These are phyloP conservation scores for Musca domestica DNA, from an alignment of 1,140 invertebrate genomes.

Conservation along the genomic window DNA sequence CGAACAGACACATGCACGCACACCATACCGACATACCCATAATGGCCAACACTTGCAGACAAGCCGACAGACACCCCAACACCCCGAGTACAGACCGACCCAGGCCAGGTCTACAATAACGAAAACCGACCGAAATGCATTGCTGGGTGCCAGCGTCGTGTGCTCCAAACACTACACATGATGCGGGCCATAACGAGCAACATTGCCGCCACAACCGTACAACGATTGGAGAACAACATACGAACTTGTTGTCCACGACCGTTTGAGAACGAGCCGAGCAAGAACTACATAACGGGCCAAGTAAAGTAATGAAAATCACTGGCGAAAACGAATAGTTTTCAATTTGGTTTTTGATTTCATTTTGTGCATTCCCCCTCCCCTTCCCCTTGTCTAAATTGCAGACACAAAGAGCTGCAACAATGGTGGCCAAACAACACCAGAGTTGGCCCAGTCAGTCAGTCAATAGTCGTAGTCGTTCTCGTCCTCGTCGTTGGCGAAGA, in stretches of 20 bases:
- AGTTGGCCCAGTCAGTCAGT: too few species aligned
- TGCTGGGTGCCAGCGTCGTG: background rate
- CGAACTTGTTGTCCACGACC: conserved; percentile 4
- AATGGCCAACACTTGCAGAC: background rate
- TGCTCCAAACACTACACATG: background rate
- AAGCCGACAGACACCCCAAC: background rate
- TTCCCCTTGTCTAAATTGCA: background rate
- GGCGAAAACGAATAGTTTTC: conserved; percentile 8
- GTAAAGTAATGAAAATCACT: background rate
- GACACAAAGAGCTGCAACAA: conserved; percentile 12
- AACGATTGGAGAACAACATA: conserved; percentile 1
- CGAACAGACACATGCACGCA: background rate
- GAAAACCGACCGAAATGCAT: background rate
- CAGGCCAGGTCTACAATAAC: conserved; percentile 1
- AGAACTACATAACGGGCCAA: background rate
- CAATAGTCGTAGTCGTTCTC: too few species aligned
- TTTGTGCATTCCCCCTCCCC: too few species aligned
- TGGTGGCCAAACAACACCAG: background rate
- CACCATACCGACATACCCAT: background rate
- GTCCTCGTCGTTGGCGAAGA: too few species aligned
- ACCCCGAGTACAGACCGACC: background rate
- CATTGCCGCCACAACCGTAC: background rate
- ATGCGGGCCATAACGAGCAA: background rate
- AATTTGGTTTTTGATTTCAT: too few species aligned
- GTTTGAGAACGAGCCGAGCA: background rate